Evolutionary conservation across 2,888 invertebrate genomes (phyloP), one percentile per base, ranked within the genome.

Genomic region (Venusia cambrica): DNA sequence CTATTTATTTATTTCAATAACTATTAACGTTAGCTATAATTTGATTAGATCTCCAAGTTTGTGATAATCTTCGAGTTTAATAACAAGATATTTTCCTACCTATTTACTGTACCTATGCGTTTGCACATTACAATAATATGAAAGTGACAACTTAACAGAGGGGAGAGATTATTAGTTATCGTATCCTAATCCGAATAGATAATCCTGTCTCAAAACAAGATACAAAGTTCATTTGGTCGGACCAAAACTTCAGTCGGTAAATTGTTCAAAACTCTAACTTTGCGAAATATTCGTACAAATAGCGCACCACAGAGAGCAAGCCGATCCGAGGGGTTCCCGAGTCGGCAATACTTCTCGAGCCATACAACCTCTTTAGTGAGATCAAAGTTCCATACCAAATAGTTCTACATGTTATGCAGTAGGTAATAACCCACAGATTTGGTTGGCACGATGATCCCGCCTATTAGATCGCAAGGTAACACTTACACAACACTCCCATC

Each of bases 11-110:
- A 61, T 75, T 83, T 76, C 69, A 77, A 74, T 78, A 81, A 62
- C 76, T 84, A 79, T 83, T 81, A 87, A 85, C 83, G 80, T 84
- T 81, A 81, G 76, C 80, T 84, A 85, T 84, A 84, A 75, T 83
- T 48, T 81, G 77, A 75, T 81, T 75, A 79, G 79, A 81, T 75
- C 73, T 77, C 69, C 75, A 73, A 81, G 78, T 79, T 78, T 78
- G 64, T 79, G 72, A 85, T 81, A 83, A 79, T 78, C 58, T 57
- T 76, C 73, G 61, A 76, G 78, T 76, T 79, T 72, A 77, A 75
- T 83, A 85, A 87, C 85, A 84, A 83, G 79, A 78, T 77, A 81
- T 84, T 46, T 80, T 76, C 76, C 85, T 85, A 87, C 75, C 85
- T 85, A 85, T 80, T 70, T 68, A 48, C 46, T 63, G 67, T 64